Base-by-base conservation (phyloP, 2,113 vertebrate species). In the Dunckerocampus dactyliophorus region DNA sequence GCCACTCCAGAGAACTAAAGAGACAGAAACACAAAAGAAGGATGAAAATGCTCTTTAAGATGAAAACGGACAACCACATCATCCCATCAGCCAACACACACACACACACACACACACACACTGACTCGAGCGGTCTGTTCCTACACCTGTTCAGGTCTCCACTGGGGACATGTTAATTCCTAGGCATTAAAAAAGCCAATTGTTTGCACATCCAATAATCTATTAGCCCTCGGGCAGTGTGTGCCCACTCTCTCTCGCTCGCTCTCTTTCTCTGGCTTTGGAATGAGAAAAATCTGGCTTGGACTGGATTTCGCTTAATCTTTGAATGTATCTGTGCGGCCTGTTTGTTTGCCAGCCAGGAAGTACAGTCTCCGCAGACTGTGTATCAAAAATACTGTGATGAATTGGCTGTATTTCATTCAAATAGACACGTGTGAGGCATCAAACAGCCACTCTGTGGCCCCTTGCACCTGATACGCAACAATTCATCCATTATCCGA, bases 81-180 rank as follows among this genome's bases (percentile, higher is more conserved):
- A 42, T 43, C 3, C 12, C 13, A 43, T 39, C 39, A 43, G 70
- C 64, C 75, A n/a, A 66, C 24, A 59, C 54, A 21, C 39, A 59
- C 59, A 56, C 67, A 75, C 57, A 57, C 59, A 56, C 51, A 51
- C 62, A 58, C 47, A 45, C 66, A 65, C 8, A 46, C 47, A 47
- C 47, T 82, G 75, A 77, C 86, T 85, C 78, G 69, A 74, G 69
- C 78, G 72, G 83, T 87, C 77, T 88, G 83, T 89, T 86, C 84
- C 84, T 89, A 85, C 84, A 88, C 84, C 83, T 88, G 82, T 88
- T 89, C 79, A 79, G 84, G 80, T 77, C 85, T 85, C 83, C 84
- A 88, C 85, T 72, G 77, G 85, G 84, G 86, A 87, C 84, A 91
- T 91, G 89, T 90, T 92, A 91, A 91, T 92, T 91, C 87, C 90